Conservation (phyloP, 2,113 vertebrate genomes). For the Dolichallabes microphthalmus region DNA sequence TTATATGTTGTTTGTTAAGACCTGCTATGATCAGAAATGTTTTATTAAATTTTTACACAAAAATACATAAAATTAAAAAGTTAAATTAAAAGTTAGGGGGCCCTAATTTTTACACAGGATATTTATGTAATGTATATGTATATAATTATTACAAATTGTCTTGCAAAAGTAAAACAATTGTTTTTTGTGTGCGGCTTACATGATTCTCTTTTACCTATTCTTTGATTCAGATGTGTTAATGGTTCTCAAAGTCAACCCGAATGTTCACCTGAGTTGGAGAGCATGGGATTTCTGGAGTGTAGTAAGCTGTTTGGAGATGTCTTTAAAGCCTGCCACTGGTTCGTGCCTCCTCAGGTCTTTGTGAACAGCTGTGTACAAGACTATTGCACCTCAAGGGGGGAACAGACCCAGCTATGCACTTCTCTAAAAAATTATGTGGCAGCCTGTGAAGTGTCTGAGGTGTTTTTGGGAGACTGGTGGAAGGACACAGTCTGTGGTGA, state of each 20-base stretch:
- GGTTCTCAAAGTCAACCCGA: conserved; percentile 54
- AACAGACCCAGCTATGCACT: conserved; percentile 64
- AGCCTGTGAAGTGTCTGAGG: conserved; percentile 70
- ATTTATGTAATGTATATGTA: too few species aligned
- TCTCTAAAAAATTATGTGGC: conserved; percentile 72
- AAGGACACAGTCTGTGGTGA: conserved; percentile 70
- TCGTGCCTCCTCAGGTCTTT: conserved; percentile 67
- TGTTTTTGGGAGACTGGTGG: conserved; percentile 68
- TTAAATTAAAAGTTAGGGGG: too few species aligned
- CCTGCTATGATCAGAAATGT: too few species aligned
- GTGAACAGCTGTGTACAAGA: conserved; percentile 72
- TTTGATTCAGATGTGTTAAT: conserved; percentile 62
- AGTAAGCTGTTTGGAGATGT: conserved; percentile 55
- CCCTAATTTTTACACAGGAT: too few species aligned
- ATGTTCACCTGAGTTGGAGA: conserved; percentile 59
- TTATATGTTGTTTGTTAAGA: too few species aligned
- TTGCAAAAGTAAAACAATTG: not conserved
- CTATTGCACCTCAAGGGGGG: conserved; percentile 67
- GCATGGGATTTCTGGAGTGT: conserved; percentile 64
- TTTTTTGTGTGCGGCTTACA: not conserved
- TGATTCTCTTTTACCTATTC: not conserved
- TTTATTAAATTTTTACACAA: too few species aligned
- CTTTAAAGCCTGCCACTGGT: conserved; percentile 69
- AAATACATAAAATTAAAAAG: too few species aligned
- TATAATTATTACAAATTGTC: not conserved